Evolutionary conservation across 92 coral and sea anemone species (phyloP).

Genomic region (Metridium senile): DNA sequence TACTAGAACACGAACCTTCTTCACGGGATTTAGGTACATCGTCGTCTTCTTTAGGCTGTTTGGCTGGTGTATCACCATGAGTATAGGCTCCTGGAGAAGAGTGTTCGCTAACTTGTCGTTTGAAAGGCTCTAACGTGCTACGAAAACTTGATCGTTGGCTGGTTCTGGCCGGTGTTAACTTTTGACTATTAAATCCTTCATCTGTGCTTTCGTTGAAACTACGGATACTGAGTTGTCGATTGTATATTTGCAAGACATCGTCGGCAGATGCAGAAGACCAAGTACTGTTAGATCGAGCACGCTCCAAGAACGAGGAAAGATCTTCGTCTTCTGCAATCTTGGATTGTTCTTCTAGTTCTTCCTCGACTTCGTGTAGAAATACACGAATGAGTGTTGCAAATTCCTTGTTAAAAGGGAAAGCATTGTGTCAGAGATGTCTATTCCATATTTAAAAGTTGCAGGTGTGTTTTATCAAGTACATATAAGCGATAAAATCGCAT

Average conservation of each 20-base stretch:
- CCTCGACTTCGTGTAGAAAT: conserved; percentile 53
- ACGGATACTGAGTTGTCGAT: conserved; percentile 29
- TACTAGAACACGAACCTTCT: conserved; percentile 44
- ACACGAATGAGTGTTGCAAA: conserved; percentile 51
- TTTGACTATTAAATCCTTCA: conserved; percentile 12
- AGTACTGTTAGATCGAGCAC: conserved; percentile 31
- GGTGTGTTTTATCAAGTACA: no score
- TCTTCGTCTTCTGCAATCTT: conserved; percentile 29
- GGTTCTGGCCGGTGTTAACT: not conserved
- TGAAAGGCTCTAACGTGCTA: conserved; percentile 34
- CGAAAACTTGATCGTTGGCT: conserved; percentile 31
- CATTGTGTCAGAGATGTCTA: not conserved
- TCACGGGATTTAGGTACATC: conserved; percentile 30
- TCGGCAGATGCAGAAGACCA: conserved; percentile 37
- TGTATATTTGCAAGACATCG: conserved; percentile 33
- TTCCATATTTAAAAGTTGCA: no score
- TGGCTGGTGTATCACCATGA: not conserved
- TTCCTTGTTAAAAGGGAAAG: conserved; percentile 36
- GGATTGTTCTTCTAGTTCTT: conserved; percentile 51
- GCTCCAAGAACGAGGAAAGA: conserved; percentile 1
- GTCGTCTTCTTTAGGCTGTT: conserved; percentile 28
- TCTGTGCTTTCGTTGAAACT: conserved; percentile 5
- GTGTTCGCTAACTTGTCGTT: conserved; percentile 28
- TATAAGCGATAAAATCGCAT: no score
- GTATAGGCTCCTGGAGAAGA: not conserved